Conservation (phyloP, 2,888 invertebrate genomes). For the Augiades crinisus region DNA sequence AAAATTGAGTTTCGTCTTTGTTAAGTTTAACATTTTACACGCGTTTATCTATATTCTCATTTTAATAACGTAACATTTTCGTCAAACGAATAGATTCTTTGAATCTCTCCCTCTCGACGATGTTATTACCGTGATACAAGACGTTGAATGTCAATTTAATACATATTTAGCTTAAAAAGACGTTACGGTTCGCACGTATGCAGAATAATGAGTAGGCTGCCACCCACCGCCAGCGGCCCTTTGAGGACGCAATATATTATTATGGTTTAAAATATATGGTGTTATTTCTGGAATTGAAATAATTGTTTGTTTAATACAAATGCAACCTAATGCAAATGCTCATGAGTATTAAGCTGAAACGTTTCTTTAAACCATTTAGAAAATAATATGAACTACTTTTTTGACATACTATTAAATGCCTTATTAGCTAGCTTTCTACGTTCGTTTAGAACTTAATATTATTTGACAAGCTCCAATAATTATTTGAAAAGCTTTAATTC, state of each 20-base stretch:
- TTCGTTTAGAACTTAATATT: too few species aligned
- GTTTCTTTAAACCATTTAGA: conserved; percentile 17
- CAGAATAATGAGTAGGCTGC: conserved; percentile 62
- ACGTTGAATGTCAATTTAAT: conserved; percentile 62
- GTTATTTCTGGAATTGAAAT: conserved; percentile 53
- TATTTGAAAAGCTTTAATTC: too few species aligned
- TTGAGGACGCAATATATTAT: conserved; percentile 54
- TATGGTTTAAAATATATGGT: conserved; percentile 55
- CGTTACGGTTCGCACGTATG: conserved; percentile 52
- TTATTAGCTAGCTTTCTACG: too few species aligned
- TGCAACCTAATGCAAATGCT: too few species aligned
- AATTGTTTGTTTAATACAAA: conserved; percentile 34
- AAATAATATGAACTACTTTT: too few species aligned
- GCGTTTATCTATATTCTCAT: neutral
- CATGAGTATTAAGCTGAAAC: conserved; percentile 27
- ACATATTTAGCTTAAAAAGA: conserved; percentile 60
- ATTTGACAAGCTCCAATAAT: too few species aligned
- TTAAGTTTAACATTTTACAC: neutral
- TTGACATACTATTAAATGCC: too few species aligned
- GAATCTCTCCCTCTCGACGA: conserved; percentile 21
- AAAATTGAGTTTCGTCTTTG: too few species aligned
- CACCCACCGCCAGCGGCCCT: conserved; percentile 49
- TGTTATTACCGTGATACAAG: conserved; percentile 48
- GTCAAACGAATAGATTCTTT: conserved; percentile 2
- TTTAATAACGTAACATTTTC: conserved; percentile 3